A percentile compares a stretch with the other conserved stretches of the same genome.
Conservation (phyloP, 2,797 vertebrate genomes). For the Notamacropus eugenii region DNA sequence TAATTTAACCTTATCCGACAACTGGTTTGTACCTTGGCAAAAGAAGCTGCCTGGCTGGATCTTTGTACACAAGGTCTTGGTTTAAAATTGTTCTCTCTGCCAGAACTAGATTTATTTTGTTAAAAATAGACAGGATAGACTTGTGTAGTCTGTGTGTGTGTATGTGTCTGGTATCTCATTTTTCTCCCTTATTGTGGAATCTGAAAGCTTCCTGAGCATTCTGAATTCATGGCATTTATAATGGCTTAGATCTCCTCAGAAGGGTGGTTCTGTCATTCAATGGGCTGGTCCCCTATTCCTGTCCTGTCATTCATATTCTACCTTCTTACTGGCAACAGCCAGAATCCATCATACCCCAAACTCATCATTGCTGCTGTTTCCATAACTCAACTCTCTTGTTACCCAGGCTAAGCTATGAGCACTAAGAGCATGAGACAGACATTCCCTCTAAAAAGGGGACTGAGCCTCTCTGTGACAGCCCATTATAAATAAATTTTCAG, state of each 20-base stretch:
- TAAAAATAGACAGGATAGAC: conserved; percentile 72
- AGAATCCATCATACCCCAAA: neutral
- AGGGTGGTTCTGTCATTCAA: conserved; percentile 60
- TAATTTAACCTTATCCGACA: conserved; percentile 57
- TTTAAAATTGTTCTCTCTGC: conserved; percentile 69
- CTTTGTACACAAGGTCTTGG: conserved; percentile 12
- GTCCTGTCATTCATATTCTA: neutral
- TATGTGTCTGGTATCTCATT: conserved; percentile 64
- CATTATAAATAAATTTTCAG: neutral
- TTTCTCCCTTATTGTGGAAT: conserved; percentile 76
- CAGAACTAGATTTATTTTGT: conserved; percentile 74
- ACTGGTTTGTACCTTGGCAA: conserved; percentile 30
- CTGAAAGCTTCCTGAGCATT: conserved; percentile 61
- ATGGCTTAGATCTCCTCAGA: conserved; percentile 64
- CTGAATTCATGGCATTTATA: conserved; percentile 57
- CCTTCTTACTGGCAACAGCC: conserved; percentile 23
- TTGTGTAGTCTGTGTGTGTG: conserved; percentile 11
- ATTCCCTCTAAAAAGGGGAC: neutral
- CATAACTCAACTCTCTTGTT: neutral
- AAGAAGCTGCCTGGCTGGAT: neutral
- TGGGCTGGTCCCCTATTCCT: conserved; percentile 47
- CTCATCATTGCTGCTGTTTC: neutral
- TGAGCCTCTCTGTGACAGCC: neutral
- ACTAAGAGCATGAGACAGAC: neutral
- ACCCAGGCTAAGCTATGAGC: neutral